phyloP scores from a whole-genome alignment of 2,113 vertebrate genomes.

The Solea solea region DNA sequence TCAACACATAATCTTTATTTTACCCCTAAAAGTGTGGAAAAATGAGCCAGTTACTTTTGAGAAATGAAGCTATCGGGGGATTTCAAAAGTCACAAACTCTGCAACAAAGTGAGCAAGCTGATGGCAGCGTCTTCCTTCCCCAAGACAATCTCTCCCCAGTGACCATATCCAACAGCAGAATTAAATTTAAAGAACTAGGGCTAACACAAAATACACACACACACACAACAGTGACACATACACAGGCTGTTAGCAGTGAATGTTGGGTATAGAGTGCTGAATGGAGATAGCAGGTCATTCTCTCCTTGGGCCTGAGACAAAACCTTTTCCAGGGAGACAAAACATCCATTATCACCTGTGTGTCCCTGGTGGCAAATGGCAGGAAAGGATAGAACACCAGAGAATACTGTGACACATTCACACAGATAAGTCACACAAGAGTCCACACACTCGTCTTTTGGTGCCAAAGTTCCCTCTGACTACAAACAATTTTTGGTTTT shows the following conservation, averaged over 20 bases:
- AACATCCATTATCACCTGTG: conserved; percentile 45
- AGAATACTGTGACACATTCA: conserved; percentile 11
- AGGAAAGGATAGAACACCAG: conserved; percentile 8
- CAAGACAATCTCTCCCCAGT: conserved; percentile 1
- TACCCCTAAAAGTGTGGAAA: not conserved
- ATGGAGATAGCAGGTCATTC: conserved; percentile 39
- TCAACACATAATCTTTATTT: no score
- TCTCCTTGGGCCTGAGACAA: conserved; percentile 39
- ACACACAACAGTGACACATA: not conserved
- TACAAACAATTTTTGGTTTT: no score
- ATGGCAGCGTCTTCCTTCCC: not conserved
- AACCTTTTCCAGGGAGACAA: conserved; percentile 30
- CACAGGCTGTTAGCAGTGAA: conserved; percentile 6
- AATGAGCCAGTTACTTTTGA: not conserved
- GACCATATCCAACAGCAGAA: conserved; percentile 5
- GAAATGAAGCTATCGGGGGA: not conserved
- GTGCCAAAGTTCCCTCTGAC: no score
- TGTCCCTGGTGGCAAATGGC: conserved; percentile 31
- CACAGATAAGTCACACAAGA: conserved; percentile 5
- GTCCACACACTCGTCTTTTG: no score
- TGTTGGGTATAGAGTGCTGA: conserved; percentile 22
- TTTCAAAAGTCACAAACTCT: conserved; percentile 25
- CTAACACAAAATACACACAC: not conserved
- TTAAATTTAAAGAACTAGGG: conserved; percentile 20
- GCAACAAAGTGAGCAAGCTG: conserved; percentile 8